A percentile compares a stretch with the other conserved stretches of the same genome.
Evolutionary conservation across 2,113 vertebrate species (phyloP).

Genomic region (Microcebus murinus): DNA sequence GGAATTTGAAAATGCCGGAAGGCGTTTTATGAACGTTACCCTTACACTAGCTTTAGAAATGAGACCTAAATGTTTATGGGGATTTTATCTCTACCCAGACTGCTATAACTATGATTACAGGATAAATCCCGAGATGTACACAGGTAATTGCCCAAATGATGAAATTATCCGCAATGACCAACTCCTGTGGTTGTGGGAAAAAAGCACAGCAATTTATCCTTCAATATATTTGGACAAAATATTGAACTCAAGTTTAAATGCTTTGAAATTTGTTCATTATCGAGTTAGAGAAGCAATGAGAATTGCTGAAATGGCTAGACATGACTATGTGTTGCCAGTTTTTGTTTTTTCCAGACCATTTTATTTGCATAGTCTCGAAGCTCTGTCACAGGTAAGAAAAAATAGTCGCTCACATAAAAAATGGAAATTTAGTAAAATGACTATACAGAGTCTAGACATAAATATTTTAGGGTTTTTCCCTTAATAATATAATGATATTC

Average conservation of each 20-base stretch:
- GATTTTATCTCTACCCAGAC: slow-evolving; percentile 95
- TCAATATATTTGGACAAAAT: slow-evolving; percentile 93
- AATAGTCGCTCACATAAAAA: not conserved
- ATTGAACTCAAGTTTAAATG: slow-evolving; percentile 90
- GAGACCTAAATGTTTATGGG: slow-evolving; percentile 91
- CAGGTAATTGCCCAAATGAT: slow-evolving; percentile 91
- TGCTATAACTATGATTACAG: slow-evolving; percentile 96
- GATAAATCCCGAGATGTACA: slow-evolving; percentile 88
- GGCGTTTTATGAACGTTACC: slow-evolving; percentile 91
- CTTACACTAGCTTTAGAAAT: slow-evolving; percentile 88
- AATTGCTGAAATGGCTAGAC: slow-evolving; percentile 89
- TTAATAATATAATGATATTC: not conserved
- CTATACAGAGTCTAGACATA: not conserved
- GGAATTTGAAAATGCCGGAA: slow-evolving; percentile 91
- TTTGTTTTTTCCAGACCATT: slow-evolving; percentile 95
- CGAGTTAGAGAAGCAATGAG: slow-evolving; percentile 93
- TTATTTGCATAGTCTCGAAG: slow-evolving; percentile 91
- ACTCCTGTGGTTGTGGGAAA: slow-evolving; percentile 94
- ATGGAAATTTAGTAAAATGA: not conserved
- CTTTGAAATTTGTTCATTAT: slow-evolving; percentile 93
- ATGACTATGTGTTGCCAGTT: slow-evolving; percentile 90
- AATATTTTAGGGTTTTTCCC: slow-evolving; percentile 30
- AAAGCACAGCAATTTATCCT: slow-evolving; percentile 92
- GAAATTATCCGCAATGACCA: slow-evolving; percentile 91
- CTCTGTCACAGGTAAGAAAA: slow-evolving; percentile 91